A percentile compares a stretch with the other conserved stretches of the same genome.
Conservation (phyloP, 2,888 invertebrate species). For the Chymomyza amoena region DNA sequence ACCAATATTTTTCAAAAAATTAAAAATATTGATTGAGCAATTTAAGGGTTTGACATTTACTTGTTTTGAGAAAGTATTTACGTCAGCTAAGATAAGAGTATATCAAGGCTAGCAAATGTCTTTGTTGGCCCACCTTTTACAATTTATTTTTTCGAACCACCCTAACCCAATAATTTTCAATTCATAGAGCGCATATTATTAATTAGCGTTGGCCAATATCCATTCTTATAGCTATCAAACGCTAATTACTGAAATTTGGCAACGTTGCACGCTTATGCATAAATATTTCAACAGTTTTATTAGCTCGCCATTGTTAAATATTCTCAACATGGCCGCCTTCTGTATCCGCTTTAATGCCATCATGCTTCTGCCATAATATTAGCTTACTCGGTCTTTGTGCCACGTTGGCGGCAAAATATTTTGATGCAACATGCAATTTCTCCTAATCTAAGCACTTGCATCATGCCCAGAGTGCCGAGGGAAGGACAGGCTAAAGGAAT, state of each 20-base stretch:
- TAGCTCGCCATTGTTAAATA: not conserved
- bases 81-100: too few species aligned
- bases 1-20: too few species aligned
- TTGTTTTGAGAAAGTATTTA: too few species aligned
- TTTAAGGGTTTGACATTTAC: too few species aligned
- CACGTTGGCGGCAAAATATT: conserved; percentile 54
- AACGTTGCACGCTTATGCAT: conserved; percentile 18
- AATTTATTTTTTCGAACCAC: too few species aligned
- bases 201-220: not conserved
- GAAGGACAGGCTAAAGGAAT: conserved; percentile 2
- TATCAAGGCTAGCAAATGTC: too few species aligned
- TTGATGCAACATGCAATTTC: conserved; percentile 70
- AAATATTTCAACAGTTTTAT: conserved; percentile 21
- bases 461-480: conserved; percentile 26
- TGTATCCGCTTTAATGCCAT: not conserved
- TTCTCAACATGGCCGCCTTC: not conserved
- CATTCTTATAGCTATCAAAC: not conserved
- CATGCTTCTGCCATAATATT: conserved; percentile 25
- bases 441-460: conserved; percentile 65
- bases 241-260: conserved; percentile 15
- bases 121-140: too few species aligned
- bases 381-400: conserved; percentile 21
- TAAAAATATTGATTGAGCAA: too few species aligned
- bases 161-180: too few species aligned
- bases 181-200: not conserved